Conservation (phyloP, 2,797 vertebrate species). For the Micropoecilia bifurca region DNA sequence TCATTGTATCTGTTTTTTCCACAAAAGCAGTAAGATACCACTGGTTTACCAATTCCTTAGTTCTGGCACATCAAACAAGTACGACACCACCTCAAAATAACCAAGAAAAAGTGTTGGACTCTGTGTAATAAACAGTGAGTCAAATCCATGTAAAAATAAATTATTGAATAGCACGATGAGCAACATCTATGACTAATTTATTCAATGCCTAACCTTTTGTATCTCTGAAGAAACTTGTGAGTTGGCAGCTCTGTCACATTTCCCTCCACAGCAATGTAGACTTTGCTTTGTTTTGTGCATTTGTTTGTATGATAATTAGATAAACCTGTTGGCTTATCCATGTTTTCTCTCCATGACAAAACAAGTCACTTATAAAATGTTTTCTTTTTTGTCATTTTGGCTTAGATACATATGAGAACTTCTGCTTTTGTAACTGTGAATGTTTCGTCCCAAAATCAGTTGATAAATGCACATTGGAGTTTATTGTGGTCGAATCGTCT, state of each 20-base stretch:
- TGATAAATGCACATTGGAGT: not conserved
- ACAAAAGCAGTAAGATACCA: not conserved
- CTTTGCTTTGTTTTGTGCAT: conserved; percentile 1
- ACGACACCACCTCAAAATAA: not conserved
- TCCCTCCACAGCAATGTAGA: not conserved
- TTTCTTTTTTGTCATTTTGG: not conserved
- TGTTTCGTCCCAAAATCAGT: not conserved
- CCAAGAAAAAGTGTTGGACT: not conserved
- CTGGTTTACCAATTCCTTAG: not conserved
- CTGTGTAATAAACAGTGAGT: not conserved
- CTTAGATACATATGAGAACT: conserved; percentile 2
- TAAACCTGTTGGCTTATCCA: not conserved
- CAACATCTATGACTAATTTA: conserved; percentile 1
- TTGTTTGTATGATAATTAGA: not conserved
- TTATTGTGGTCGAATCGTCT: not conserved
- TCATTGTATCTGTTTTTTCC: not conserved
- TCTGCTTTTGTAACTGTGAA: not conserved
- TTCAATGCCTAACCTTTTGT: not conserved
- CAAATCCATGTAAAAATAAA: conserved; percentile 2
- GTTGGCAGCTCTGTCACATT: not conserved
- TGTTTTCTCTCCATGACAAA: conserved; percentile 1
- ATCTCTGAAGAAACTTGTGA: conserved; percentile 2
- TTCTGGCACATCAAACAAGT: not conserved
- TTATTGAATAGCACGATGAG: not conserved
- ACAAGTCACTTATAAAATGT: not conserved